phyloP scores from a whole-genome alignment of 92 coral and sea anemone genomes.

The Actinostola sp. region DNA sequence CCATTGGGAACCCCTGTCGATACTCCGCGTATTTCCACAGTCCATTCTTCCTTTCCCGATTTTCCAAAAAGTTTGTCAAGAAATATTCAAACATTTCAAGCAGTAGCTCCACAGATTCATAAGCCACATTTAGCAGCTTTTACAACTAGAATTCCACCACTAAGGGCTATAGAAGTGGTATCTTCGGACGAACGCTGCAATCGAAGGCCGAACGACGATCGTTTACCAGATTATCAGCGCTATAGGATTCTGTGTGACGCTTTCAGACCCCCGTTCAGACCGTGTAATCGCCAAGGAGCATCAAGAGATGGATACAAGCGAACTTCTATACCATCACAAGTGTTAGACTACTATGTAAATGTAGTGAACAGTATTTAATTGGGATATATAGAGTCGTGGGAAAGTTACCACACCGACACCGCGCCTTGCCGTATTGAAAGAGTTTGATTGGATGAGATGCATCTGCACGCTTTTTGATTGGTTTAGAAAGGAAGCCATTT shows the following conservation, averaged over 20 bases:
- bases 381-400: too few species aligned
- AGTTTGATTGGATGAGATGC: too few species aligned
- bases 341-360: conserved; percentile 30
- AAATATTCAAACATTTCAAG: not conserved
- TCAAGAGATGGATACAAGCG: not conserved
- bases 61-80: conserved; percentile 17
- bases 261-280: conserved; percentile 45
- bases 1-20: conserved; percentile 36
- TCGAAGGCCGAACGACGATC: not conserved
- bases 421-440: too few species aligned
- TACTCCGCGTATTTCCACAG: conserved; percentile 29
- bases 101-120: conserved; percentile 13
- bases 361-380: conserved; percentile 14
- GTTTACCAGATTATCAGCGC: conserved; percentile 40
- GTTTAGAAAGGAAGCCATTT: too few species aligned
- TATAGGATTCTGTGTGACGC: conserved; percentile 44
- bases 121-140: conserved; percentile 40
- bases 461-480: too few species aligned
- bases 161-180: conserved; percentile 6
- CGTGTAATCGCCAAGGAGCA: conserved; percentile 13
- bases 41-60: conserved; percentile 18
- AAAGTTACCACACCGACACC: too few species aligned
- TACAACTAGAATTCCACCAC: conserved; percentile 42
- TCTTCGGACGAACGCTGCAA: not conserved
- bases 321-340: conserved; percentile 23